A percentile compares a stretch with the other conserved stretches of the same genome.
Evolutionary conservation across 2,113 vertebrate species (phyloP).

Genomic region (Pandion haliaetus): DNA sequence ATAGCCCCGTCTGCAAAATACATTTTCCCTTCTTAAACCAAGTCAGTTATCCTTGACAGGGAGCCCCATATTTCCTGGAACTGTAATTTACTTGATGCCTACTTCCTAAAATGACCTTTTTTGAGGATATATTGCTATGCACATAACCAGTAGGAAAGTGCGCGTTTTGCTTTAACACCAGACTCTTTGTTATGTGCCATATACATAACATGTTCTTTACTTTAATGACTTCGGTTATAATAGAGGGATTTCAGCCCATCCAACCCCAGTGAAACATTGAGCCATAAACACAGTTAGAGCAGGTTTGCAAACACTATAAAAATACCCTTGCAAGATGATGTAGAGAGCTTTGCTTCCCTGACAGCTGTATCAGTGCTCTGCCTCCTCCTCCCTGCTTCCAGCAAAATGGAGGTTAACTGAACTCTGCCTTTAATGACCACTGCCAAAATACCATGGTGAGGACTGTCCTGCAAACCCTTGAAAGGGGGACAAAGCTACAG

Average conservation of each 20-base stretch:
- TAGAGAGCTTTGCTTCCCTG: not conserved
- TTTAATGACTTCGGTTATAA: not conserved
- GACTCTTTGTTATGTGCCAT: not conserved
- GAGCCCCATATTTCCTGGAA: not conserved
- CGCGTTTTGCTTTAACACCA: not conserved
- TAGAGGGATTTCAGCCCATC: not conserved
- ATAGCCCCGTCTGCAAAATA: not conserved
- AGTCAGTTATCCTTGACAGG: not conserved
- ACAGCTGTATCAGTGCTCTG: not conserved
- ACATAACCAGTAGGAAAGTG: not conserved
- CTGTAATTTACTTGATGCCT: not conserved
- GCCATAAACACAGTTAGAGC: not conserved
- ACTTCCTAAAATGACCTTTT: not conserved
- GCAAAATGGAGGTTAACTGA: not conserved
- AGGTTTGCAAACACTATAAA: not conserved
- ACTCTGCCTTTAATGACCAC: not conserved
- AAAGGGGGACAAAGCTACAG: not conserved
- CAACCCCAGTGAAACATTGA: not conserved
- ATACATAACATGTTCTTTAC: not conserved
- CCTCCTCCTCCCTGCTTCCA: not conserved
- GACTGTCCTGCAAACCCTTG: not conserved
- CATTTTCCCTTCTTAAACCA: not conserved
- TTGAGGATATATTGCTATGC: not conserved
- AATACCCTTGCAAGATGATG: not conserved
- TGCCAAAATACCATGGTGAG: not conserved